A percentile compares a stretch with the other conserved stretches of the same genome.
Conservation (phyloP, 2,113 vertebrate genomes). For the Corythaixoides concolor region DNA sequence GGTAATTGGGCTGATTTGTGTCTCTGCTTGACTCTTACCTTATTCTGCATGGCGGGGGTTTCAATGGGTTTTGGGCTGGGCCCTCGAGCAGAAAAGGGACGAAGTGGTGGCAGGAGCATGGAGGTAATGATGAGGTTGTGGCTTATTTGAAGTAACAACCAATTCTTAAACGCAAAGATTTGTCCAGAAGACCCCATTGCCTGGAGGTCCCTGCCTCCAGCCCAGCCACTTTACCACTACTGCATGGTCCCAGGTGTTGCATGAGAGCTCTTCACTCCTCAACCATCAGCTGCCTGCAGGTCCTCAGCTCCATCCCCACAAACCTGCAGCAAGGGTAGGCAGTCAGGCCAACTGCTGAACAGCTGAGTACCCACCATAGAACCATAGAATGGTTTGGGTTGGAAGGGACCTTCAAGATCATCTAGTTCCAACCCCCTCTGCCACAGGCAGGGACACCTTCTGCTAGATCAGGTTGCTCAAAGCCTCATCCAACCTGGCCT, state of each 20-base stretch:
- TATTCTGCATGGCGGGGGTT: rapidly evolving
- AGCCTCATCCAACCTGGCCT: too few relatives aligned
- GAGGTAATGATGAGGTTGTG: background rate
- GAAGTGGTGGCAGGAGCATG: background rate
- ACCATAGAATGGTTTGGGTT: too few relatives aligned
- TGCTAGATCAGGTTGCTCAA: too few relatives aligned
- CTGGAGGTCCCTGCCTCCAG: background rate
- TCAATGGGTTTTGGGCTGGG: background rate
- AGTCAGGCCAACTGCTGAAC: background rate
- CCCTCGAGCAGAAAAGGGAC: background rate
- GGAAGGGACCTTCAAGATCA: too few relatives aligned
- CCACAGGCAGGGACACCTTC: too few relatives aligned
- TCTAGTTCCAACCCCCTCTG: too few relatives aligned
- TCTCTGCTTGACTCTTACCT: background rate
- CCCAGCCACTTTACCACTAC: background rate
- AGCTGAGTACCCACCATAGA: background rate
- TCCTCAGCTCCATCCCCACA: background rate
- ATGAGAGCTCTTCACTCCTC: background rate
- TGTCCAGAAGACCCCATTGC: background rate
- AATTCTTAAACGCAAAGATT: background rate
- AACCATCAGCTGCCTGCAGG: background rate
- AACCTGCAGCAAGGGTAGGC: background rate
- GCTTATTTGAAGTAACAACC: background rate
- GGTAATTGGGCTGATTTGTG: background rate
- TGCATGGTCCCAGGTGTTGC: background rate